These are phyloP conservation scores for Melanotaenia nigrans DNA, from an alignment of 2,797 vertebrate genomes.

Conservation along the genomic window DNA sequence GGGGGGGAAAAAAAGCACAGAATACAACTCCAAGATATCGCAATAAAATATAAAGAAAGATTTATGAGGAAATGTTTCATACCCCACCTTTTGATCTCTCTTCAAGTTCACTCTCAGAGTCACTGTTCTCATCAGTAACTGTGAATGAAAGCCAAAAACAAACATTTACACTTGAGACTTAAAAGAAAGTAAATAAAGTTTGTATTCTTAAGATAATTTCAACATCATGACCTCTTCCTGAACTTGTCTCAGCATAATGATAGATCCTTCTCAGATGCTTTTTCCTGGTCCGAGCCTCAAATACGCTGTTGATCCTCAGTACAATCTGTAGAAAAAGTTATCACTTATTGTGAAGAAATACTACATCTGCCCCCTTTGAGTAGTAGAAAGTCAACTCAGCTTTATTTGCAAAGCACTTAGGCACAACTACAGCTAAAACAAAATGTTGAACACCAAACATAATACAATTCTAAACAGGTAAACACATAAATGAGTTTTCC, in stretches of 20 bases:
- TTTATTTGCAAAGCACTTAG: background rate
- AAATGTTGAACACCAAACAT: no score
- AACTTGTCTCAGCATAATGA: constrained; percentile 88
- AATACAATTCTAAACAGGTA: no score
- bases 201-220: background rate
- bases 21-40: background rate
- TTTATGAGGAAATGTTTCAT: background rate
- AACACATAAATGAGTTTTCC: no score
- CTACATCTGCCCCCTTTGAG: background rate
- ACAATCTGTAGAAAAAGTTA: constrained; percentile 68
- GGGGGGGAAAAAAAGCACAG: background rate
- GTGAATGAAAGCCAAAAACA: constrained; percentile 20
- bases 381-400: background rate
- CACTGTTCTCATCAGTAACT: constrained; percentile 93
- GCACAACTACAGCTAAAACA: no score
- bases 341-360: constrained; percentile 4
- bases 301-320: constrained; percentile 89
- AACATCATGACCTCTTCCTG: constrained; percentile 86
- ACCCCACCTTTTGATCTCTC: constrained; percentile 90
- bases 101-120: constrained; percentile 91
- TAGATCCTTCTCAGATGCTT: constrained; percentile 89
- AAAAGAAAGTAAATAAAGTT: background rate
- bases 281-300: constrained; percentile 89
- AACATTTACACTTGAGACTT: background rate
- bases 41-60: background rate